Evolutionary conservation across 2,797 vertebrate genomes (phyloP).

Genomic region (Telmatherina bonti): DNA sequence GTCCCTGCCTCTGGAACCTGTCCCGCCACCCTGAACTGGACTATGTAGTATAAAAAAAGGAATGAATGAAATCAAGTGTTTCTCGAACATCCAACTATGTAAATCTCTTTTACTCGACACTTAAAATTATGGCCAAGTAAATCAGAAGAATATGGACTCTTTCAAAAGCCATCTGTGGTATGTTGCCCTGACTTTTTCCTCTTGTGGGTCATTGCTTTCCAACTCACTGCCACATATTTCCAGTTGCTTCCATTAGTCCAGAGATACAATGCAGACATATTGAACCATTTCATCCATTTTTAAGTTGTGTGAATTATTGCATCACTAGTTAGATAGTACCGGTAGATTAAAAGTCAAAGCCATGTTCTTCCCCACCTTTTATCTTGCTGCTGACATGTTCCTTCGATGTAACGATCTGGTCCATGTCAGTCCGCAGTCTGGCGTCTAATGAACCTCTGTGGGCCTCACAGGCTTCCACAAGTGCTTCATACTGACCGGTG

Average conservation of each 20-base stretch:
- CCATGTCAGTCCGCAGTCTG: conserved; percentile 93
- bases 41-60: too few species aligned
- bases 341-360: background rate
- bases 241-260: background rate
- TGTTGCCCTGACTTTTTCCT: background rate
- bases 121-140: background rate
- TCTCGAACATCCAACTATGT: too few species aligned
- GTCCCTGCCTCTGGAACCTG: too few species aligned
- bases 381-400: conserved; percentile 95
- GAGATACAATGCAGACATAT: background rate
- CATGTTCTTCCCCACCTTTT: conserved; percentile 79
- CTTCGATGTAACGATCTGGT: conserved; percentile 95
- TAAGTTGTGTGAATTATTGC: too few species aligned
- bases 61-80: too few species aligned
- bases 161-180: background rate
- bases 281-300: background rate
- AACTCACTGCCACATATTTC: background rate
- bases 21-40: too few species aligned
- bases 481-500: conserved; percentile 73
- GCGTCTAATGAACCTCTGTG: conserved; percentile 85
- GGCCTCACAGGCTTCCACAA: conserved; percentile 80
- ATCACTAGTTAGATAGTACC: background rate
- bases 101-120: too few species aligned
- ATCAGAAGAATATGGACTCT: background rate
- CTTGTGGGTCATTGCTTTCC: background rate